phyloP scores from a whole-genome alignment of 2,888 invertebrate genomes.

The Incurvaria masculella region DNA sequence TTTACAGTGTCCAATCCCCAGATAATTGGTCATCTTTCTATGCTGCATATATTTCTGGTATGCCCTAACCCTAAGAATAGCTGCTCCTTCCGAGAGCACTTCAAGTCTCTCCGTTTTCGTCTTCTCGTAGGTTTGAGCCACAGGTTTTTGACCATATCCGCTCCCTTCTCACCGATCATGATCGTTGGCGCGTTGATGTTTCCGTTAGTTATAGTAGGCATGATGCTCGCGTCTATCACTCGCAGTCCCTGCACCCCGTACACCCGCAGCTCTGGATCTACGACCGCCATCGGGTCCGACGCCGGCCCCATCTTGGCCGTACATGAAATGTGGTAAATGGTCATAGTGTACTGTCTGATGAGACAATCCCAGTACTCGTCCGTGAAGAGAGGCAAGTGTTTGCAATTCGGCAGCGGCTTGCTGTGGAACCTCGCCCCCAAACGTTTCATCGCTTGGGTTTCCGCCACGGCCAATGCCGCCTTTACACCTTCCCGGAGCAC shows the following conservation, averaged over 20 bases:
- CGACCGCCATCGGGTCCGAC: slow-evolving; percentile 74
- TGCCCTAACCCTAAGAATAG: slow-evolving; percentile 21
- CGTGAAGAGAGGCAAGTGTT: slow-evolving; percentile 70
- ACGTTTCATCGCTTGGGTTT: slow-evolving; percentile 72
- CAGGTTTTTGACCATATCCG: slow-evolving; percentile 73
- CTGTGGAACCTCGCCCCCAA: slow-evolving; percentile 76
- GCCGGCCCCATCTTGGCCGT: slow-evolving; percentile 83
- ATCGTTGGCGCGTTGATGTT: slow-evolving; percentile 86
- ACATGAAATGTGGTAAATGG: slow-evolving; percentile 83
- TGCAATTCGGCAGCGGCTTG: slow-evolving; percentile 77
- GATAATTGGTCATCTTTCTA: slow-evolving; percentile 32
- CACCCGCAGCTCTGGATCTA: slow-evolving; percentile 73
- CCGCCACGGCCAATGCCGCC: slow-evolving; percentile 75
- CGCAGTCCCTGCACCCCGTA: slow-evolving; percentile 75
- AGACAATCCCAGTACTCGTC: slow-evolving; percentile 88
- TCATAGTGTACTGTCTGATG: slow-evolving; percentile 81
- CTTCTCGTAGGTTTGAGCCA: slow-evolving; percentile 51
- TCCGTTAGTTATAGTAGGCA: slow-evolving; percentile 84
- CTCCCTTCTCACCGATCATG: slow-evolving; percentile 85
- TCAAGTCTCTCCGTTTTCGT: slow-evolving; percentile 27
- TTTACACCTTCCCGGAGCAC: slow-evolving; percentile 85
- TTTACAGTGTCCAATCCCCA: too few relatives aligned
- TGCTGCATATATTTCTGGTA: slow-evolving; percentile 22
- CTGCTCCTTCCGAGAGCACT: slow-evolving; percentile 25
- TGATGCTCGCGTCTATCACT: slow-evolving; percentile 85